Conservation (phyloP, 2,797 vertebrate species). For the Leptatherina wallacei region DNA sequence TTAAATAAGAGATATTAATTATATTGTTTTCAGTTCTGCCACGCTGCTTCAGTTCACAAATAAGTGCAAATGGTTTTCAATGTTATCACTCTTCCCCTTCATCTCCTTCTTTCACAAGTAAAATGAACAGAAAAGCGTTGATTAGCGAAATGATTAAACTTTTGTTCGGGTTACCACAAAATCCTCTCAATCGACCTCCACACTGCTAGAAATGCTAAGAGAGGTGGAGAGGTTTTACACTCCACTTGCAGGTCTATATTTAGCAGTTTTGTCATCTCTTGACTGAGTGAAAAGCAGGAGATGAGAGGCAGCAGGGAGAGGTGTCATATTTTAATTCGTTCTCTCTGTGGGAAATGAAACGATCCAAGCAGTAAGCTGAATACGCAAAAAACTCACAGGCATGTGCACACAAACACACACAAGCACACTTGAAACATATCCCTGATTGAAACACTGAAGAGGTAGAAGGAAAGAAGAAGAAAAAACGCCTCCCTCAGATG, state of each 20-base stretch:
- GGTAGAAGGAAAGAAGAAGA: slow-evolving; percentile 25
- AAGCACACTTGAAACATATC: slow-evolving; percentile 5
- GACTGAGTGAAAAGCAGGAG: slow-evolving; percentile 55
- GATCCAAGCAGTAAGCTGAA: slow-evolving; percentile 44
- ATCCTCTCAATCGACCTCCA: slow-evolving; percentile 21
- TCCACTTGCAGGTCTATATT: slow-evolving; percentile 63
- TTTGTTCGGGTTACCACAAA: slow-evolving; percentile 33
- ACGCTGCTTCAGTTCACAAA: not conserved
- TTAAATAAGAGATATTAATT: not conserved
- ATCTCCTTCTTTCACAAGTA: not conserved
- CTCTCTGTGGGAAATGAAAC: slow-evolving; percentile 69
- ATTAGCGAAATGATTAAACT: slow-evolving; percentile 21
- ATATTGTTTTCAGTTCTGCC: not conserved
- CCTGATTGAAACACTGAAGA: slow-evolving; percentile 38
- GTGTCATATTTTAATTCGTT: slow-evolving; percentile 76
- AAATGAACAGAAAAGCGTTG: not conserved
- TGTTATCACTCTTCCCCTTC: not conserved
- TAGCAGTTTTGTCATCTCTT: slow-evolving; percentile 65
- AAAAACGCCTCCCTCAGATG: slow-evolving; percentile 23
- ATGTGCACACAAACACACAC: not conserved
- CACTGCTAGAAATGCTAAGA: slow-evolving; percentile 18
- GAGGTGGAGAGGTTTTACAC: slow-evolving; percentile 63
- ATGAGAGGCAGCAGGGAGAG: slow-evolving; percentile 70
- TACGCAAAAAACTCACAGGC: slow-evolving; percentile 14
- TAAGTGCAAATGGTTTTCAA: not conserved